Base-by-base conservation (phyloP, 2,113 vertebrate genomes). In the Saimiri boliviensis region DNA sequence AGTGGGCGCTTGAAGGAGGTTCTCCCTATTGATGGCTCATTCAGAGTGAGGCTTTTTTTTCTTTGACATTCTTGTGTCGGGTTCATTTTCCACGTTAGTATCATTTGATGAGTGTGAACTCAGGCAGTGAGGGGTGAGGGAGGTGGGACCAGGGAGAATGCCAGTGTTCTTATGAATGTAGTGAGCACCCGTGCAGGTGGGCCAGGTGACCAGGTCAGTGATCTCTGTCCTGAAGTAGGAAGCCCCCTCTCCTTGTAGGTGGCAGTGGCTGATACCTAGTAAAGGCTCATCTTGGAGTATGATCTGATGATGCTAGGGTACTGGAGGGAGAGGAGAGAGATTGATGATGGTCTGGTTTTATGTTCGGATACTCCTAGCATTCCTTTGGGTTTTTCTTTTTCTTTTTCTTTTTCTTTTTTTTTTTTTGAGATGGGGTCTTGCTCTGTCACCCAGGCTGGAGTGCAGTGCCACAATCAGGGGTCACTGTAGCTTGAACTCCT, bases 11-110 rank as follows among this genome's bases (percentile, higher is more conserved):
- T 1, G 56, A 40, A 74, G 5, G 1, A 66, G 49, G 23, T 7
- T 66, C 25, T 35, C 56, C 11, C 0, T 14, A 9, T 16, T 37
- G 25, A 68, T 0, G 1, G 2, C n/a, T 58, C 35, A 3, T 54
- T 63, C 42, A 8, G 12, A 90, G 86, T 3, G 30, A 89, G 79
- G 7, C 4, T 47, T 70, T 63, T 77, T 58, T 21, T 25, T 58
- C 54, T 58, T 42, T 13, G 58, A 54, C n/a, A 58, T 32, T 81
- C 21, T 11, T 56, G 40, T 21, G 32, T 42, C 27, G 70, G 40
- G 35, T 30, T 47, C 35, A 10, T 63, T 96, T 70, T 56, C 71
- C 66, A 17, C 14, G 21, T 35, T 49, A 1, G 25, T 12, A 23
- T 87, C 63, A 12, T 32, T 74, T 80, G 37, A 8, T 81, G 32